Conservation (phyloP, 2,797 vertebrate genomes). For the Myotis daubentonii region DNA sequence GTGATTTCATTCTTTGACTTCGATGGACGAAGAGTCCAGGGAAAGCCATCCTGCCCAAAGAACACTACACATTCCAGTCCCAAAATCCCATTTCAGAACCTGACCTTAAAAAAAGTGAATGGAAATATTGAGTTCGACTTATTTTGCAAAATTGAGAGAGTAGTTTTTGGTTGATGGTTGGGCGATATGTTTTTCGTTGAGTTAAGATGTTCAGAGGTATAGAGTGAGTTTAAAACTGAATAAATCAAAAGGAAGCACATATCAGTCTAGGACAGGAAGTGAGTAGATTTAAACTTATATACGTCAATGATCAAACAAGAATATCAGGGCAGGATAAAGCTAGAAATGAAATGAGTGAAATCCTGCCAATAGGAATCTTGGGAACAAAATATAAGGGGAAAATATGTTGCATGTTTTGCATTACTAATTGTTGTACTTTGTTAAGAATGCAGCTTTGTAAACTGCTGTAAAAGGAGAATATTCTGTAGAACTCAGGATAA, state of each 20-base stretch:
- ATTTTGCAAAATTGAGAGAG: neutral
- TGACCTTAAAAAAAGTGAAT: neutral
- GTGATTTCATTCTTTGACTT: too few species aligned
- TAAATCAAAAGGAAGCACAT: neutral
- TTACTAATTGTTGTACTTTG: neutral
- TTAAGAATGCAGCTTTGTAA: neutral
- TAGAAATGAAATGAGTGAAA: neutral
- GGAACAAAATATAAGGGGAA: neutral
- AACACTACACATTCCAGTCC: too few species aligned
- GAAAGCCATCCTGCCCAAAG: too few species aligned
- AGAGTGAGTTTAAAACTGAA: neutral
- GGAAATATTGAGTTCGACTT: neutral
- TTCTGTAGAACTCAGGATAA: constrained; percentile 35
- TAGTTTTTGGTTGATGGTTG: neutral
- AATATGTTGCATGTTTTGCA: neutral
- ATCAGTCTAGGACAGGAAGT: neutral
- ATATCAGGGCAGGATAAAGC: neutral
- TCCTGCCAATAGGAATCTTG: neutral
- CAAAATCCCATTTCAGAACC: neutral
- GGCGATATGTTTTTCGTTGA: neutral
- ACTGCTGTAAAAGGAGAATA: neutral
- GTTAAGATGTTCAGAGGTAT: neutral
- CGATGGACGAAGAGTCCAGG: too few species aligned
- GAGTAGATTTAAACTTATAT: neutral
- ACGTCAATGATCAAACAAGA: neutral